A percentile compares a stretch with the other conserved stretches of the same genome.
Conservation (phyloP, 2,888 invertebrate species). For the Pristionchus maxplancki region DNA sequence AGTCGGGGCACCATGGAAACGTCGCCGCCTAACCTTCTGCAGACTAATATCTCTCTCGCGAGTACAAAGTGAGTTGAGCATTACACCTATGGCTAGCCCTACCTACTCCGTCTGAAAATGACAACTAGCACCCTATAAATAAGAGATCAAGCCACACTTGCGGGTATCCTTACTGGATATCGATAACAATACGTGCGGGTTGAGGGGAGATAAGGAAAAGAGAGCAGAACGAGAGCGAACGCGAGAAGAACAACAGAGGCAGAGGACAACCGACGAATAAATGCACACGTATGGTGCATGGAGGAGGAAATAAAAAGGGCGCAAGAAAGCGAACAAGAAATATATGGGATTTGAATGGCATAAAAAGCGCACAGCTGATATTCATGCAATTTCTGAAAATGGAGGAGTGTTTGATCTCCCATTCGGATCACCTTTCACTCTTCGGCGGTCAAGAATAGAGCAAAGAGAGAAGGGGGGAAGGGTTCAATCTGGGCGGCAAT, state of each 20-base stretch:
- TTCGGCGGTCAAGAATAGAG: background rate
- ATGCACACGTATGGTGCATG: background rate
- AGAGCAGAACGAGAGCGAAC: background rate
- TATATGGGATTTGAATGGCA: background rate
- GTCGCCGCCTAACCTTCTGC: background rate
- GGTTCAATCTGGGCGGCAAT: background rate
- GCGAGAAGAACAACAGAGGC: background rate
- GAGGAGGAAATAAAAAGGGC: background rate
- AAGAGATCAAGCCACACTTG: background rate
- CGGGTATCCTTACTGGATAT: background rate
- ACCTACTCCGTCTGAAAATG: background rate
- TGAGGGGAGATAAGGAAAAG: background rate
- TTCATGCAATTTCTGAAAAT: background rate
- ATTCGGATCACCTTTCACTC: background rate
- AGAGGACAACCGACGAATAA: background rate
- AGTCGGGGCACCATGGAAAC: background rate
- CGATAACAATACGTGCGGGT: background rate
- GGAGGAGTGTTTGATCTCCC: background rate
- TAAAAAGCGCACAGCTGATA: background rate
- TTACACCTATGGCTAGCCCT: background rate
- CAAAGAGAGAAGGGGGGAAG: background rate
- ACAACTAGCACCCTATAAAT: background rate
- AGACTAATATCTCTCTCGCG: background rate
- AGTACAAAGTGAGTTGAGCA: background rate
- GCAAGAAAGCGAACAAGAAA: background rate